Percentiles rank a stretch among this genome's conserved stretches.
These are phyloP conservation scores for Oreochromis tanganicae DNA, from an alignment of 2,113 vertebrate species.

Conservation along the genomic window DNA sequence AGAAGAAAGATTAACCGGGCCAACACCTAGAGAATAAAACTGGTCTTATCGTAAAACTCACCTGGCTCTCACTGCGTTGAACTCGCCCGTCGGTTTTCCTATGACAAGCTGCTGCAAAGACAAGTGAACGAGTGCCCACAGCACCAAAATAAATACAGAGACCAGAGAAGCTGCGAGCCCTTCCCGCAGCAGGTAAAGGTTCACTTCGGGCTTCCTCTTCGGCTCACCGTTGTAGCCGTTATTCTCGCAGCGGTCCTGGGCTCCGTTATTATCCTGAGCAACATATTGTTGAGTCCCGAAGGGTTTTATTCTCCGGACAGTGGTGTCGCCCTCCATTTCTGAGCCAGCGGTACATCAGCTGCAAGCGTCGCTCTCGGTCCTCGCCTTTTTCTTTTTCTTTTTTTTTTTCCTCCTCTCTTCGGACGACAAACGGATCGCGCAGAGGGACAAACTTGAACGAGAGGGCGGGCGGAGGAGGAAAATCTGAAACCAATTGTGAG, in stretches of 20 bases:
- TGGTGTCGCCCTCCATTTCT: slow-evolving; percentile 74
- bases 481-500: background rate
- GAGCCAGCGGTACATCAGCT: slow-evolving; percentile 40
- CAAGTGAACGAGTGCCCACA: slow-evolving; percentile 73
- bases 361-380: background rate
- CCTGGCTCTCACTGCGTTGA: slow-evolving; percentile 71
- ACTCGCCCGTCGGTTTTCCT: slow-evolving; percentile 64
- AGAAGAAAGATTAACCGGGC: slow-evolving; percentile 33
- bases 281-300: slow-evolving; percentile 12
- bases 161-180: slow-evolving; percentile 57
- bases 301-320: slow-evolving; percentile 66
- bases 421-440: slow-evolving; percentile 33
- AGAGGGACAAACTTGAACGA: slow-evolving; percentile 60
- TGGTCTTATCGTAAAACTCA: slow-evolving; percentile 10
- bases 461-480: background rate
- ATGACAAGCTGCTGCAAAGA: slow-evolving; percentile 74
- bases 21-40: background rate
- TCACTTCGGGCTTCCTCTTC: slow-evolving; percentile 65
- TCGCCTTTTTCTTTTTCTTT: background rate
- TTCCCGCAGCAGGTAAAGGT: slow-evolving; percentile 62
- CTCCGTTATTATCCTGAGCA: background rate
- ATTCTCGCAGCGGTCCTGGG: slow-evolving; percentile 2
- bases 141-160: slow-evolving; percentile 63
- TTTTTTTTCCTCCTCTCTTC: background rate
- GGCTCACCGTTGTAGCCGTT: slow-evolving; percentile 52